Conservation (phyloP, 2,888 invertebrate genomes). For the Seira sanloemensis region DNA sequence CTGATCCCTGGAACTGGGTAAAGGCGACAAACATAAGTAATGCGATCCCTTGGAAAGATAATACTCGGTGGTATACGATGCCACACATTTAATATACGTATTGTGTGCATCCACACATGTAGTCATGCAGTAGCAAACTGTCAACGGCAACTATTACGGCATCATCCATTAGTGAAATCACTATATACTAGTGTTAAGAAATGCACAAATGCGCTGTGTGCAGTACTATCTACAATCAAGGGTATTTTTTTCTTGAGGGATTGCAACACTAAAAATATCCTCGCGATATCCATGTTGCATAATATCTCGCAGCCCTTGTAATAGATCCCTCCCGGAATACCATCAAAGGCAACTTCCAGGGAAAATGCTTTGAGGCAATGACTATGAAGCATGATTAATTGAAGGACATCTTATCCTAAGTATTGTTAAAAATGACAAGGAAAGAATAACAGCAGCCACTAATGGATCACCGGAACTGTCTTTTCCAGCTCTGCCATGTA, state of each 20-base stretch:
- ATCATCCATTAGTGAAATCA: not conserved
- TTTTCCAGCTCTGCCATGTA: not conserved
- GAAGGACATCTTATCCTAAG: not conserved
- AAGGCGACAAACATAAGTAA: not conserved
- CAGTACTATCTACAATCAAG: not conserved
- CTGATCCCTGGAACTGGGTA: conserved; percentile 44
- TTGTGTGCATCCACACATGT: no score
- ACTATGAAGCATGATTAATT: not conserved
- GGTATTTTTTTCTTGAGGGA: not conserved
- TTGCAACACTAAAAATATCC: not conserved
- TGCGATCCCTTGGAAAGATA: not conserved
- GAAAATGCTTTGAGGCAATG: not conserved
- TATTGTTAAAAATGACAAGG: not conserved
- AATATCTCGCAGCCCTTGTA: not conserved
- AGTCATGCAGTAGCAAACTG: no score
- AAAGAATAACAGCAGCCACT: not conserved
- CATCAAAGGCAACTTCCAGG: not conserved
- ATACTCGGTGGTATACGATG: not conserved
- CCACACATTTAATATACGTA: not conserved
- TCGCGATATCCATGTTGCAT: not conserved
- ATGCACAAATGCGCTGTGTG: not conserved
- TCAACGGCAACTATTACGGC: not conserved
- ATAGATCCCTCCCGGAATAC: not conserved
- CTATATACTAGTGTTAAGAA: no score
- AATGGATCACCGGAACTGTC: not conserved